A percentile compares a stretch with the other conserved stretches of the same genome.
These are phyloP conservation scores for Spinibarbus caldwelli DNA, from an alignment of 2,797 vertebrate species.

Conservation along the genomic window DNA sequence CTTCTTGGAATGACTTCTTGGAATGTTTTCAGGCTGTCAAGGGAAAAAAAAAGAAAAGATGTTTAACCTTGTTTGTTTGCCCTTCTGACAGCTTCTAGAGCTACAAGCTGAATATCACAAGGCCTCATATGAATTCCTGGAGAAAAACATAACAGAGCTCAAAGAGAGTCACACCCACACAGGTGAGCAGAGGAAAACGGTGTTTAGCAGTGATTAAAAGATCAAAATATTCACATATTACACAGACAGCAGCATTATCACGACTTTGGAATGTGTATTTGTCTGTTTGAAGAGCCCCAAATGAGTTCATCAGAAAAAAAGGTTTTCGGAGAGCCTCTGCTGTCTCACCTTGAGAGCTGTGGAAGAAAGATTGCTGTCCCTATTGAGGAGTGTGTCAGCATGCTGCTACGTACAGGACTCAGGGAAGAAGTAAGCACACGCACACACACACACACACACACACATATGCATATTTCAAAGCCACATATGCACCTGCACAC, in stretches of 20 bases:
- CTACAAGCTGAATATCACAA: conserved; percentile 93
- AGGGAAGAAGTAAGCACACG: conserved; percentile 85
- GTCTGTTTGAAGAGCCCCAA: conserved; percentile 62
- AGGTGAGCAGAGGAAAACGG: conserved; percentile 72
- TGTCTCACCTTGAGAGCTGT: conserved; percentile 80
- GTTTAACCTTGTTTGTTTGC: neutral
- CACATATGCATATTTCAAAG: neutral
- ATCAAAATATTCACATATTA: neutral
- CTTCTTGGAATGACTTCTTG: too few species aligned
- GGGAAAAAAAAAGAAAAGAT: neutral
- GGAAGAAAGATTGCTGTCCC: conserved; percentile 86
- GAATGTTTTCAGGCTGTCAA: too few species aligned
- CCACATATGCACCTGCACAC: neutral
- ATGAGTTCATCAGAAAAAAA: conserved; percentile 65
- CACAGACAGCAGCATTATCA: neutral
- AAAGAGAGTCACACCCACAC: conserved; percentile 82
- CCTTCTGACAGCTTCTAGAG: conserved; percentile 84
- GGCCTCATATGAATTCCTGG: conserved; percentile 84
- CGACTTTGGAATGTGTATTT: neutral
- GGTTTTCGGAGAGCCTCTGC: conserved; percentile 87
- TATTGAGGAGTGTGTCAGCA: conserved; percentile 91
- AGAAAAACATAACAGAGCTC: conserved; percentile 84
- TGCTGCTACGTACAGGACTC: conserved; percentile 89
- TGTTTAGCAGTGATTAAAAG: neutral
- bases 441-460: too few species aligned